These are phyloP conservation scores for Miniopterus natalensis DNA, from an alignment of 2,113 vertebrate genomes.

Conservation along the genomic window DNA sequence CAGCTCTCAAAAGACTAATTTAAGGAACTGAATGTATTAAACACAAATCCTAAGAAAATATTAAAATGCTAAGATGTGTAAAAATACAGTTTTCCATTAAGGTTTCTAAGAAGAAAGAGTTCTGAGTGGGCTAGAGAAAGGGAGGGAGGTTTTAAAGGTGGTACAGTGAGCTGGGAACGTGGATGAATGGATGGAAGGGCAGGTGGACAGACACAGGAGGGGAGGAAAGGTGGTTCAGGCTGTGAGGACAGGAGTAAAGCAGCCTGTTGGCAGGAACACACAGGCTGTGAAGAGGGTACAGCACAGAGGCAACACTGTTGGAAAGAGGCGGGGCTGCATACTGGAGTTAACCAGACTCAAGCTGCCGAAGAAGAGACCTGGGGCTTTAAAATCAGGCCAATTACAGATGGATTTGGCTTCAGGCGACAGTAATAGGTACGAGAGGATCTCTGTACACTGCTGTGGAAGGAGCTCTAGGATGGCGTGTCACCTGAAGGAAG, in stretches of 20 bases:
- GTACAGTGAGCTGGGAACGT: too few species aligned
- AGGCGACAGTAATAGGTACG: background rate
- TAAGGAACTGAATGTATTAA: background rate
- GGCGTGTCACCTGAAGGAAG: background rate
- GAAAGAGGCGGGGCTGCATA: background rate
- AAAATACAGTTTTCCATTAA: constrained; percentile 36
- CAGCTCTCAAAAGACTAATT: background rate
- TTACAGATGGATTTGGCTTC: background rate
- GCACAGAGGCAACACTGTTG: background rate
- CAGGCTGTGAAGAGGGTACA: background rate
- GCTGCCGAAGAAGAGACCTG: background rate
- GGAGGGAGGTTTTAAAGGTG: background rate
- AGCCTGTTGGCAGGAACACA: background rate
- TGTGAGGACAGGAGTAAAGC: too few species aligned
- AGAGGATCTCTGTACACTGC: background rate
- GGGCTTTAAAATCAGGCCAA: background rate
- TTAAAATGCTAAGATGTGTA: background rate
- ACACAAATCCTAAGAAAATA: constrained; percentile 12
- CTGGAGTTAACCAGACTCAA: background rate
- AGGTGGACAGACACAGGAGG: background rate
- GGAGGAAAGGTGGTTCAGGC: fast-evolving
- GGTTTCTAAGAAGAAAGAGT: constrained; percentile 32
- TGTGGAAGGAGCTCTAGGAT: background rate
- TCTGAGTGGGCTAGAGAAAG: background rate
- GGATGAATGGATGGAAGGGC: background rate